A percentile compares a stretch with the other conserved stretches of the same genome.
These are phyloP conservation scores for Cyanoliseus patagonus DNA, from an alignment of 2,113 vertebrate species.

Conservation along the genomic window DNA sequence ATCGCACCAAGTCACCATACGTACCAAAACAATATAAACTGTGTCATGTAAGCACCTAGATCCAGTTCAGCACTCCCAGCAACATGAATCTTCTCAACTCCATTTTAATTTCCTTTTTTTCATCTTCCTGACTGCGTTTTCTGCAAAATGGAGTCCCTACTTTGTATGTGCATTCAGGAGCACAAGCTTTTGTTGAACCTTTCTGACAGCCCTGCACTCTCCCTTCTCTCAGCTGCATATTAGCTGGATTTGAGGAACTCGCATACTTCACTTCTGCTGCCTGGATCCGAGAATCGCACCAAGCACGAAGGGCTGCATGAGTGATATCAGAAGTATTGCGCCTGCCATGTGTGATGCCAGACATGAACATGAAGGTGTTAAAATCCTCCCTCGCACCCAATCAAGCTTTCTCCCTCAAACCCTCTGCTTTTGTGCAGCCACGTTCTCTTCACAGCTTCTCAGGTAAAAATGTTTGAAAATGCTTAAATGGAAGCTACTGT, in stretches of 20 bases:
- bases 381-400: neutral
- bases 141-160: neutral
- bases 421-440: neutral
- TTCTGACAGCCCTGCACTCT: neutral
- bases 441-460: neutral
- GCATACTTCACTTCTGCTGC: neutral
- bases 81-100: neutral
- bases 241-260: neutral
- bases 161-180: neutral
- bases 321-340: neutral
- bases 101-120: neutral
- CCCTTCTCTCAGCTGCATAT: neutral
- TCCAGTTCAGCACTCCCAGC: neutral
- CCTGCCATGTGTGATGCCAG: neutral
- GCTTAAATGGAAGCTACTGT: neutral
- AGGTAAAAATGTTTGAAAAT: neutral
- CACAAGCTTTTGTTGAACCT: neutral
- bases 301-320: neutral
- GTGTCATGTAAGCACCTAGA: neutral
- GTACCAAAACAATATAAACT: neutral
- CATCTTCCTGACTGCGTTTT: neutral
- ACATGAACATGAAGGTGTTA: neutral
- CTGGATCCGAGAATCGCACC: neutral
- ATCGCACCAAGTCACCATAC: neutral
- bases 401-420: neutral